Evolutionary conservation across 2,888 invertebrate species (phyloP), one percentile per base, ranked within the genome.

Genomic region (Hoplodrina ambigua): DNA sequence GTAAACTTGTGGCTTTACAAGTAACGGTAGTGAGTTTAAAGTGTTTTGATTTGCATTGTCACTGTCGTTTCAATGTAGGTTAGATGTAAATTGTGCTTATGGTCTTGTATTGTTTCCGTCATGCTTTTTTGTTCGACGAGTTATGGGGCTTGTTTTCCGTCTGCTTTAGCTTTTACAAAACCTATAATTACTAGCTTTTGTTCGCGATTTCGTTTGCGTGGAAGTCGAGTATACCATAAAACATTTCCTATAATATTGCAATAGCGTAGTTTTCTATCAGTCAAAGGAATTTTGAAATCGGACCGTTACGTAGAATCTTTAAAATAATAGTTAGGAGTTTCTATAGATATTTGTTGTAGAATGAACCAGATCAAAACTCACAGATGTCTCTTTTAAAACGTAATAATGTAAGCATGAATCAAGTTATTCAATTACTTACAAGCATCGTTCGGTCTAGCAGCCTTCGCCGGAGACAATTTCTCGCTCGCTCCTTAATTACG

Each of bases 1-100:
- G 83, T 86, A 85, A 88, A 86, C 79, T 78, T 80, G 75, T 77
- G 69, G 44, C 60, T 60, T 50, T 62, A 69, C 75, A 57, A 56
- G 77, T 90, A 89, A 89, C 89, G 87, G 90, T 86, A 80, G 75
- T 82, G 58, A 72, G 68, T 63, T 61, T 57, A 33, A 63, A 63
- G 33, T 58, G 81, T 74, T 81, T 81, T 78, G 58, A 85, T 85
- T 79, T 82, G 78, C 69, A 69, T 80, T 81, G 72, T 75, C 75
- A 80, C 69, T 70, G 33, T 73, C 54, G 30, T 74, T 58, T 61
- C 46, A 33, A 70, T 75, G 57, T 78, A n/a, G 63, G 54, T 52
- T 46, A 46, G 56, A 44, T 49, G 20, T 44, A 25, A 66, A n/a
- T 52, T 33, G 30, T 61, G 6, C 37, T 61, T 53, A 57, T 57